A percentile compares a stretch with the other conserved stretches of the same genome.
phyloP scores from a whole-genome alignment of 2,113 vertebrate species.

The Fulica atra region DNA sequence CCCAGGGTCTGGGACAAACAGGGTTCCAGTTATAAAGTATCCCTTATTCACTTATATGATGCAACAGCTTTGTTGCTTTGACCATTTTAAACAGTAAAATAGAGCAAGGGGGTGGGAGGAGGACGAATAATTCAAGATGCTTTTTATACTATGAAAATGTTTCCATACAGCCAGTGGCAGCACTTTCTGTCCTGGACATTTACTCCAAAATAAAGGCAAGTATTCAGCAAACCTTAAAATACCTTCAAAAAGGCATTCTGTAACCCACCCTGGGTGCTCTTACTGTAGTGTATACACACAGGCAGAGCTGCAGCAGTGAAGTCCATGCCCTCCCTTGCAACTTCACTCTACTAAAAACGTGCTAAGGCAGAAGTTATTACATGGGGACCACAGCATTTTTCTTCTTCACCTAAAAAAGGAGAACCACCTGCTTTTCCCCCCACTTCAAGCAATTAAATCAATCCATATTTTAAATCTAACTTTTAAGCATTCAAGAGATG shows the following conservation, averaged over 20 bases:
- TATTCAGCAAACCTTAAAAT: background rate
- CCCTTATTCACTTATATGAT: background rate
- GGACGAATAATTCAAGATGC: background rate
- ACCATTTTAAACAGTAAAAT: background rate
- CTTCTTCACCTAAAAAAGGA: background rate
- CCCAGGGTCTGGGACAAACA: background rate
- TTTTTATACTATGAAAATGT: background rate
- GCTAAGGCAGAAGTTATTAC: background rate
- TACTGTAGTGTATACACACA: accelerated
- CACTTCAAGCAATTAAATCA: background rate
- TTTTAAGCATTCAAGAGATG: background rate
- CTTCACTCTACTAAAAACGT: accelerated
- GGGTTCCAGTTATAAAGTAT: background rate
- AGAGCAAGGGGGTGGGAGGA: accelerated
- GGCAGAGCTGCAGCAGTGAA: background rate
- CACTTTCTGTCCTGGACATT: background rate
- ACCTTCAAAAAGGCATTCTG: background rate
- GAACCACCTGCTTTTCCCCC: background rate
- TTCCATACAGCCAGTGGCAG: background rate
- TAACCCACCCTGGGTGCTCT: background rate
- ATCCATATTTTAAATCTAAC: accelerated
- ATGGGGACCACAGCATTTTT: background rate
- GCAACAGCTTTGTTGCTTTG: background rate
- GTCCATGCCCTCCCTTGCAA: background rate
- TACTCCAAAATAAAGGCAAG: background rate